Evolutionary conservation across 2,888 invertebrate genomes (phyloP).

Genomic region (Acleris literana): DNA sequence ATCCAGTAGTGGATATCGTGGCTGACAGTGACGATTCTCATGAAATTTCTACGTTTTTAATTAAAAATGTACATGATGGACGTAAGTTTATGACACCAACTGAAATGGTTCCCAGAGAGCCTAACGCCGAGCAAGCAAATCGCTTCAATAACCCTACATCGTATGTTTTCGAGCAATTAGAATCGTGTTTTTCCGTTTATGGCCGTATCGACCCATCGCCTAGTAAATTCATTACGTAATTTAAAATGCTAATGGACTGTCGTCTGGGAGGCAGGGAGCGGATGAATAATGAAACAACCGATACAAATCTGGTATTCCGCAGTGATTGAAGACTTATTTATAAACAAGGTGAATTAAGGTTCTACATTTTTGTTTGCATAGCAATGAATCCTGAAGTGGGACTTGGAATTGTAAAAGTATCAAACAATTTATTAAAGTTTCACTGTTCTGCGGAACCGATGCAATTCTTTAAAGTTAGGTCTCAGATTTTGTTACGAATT

Average conservation of each 20-base stretch:
- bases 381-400: slow-evolving; percentile 26
- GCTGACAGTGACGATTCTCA: too few species aligned
- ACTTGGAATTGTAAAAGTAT: slow-evolving; percentile 36
- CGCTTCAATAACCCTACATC: slow-evolving; percentile 31
- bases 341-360: slow-evolving; percentile 37
- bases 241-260: slow-evolving; percentile 76
- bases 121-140: slow-evolving; percentile 20
- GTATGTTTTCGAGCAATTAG: slow-evolving; percentile 43
- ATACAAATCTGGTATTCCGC: slow-evolving; percentile 60
- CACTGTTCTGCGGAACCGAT: slow-evolving; percentile 10
- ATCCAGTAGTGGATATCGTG: too few species aligned
- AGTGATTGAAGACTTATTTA: slow-evolving; percentile 50
- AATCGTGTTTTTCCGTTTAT: slow-evolving; percentile 40
- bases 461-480: slow-evolving; percentile 23
- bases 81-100: slow-evolving; percentile 7
- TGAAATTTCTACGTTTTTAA: too few species aligned
- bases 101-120: slow-evolving; percentile 9
- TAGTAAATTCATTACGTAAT: slow-evolving; percentile 74
- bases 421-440: slow-evolving; percentile 34
- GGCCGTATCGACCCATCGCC: slow-evolving; percentile 49
- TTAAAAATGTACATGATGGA: neutral
- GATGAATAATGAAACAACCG: slow-evolving; percentile 73
- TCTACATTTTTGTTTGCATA: slow-evolving; percentile 32
- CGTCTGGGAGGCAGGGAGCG: slow-evolving; percentile 61
- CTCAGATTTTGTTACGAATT: slow-evolving; percentile 29